A percentile compares a stretch with the other conserved stretches of the same genome.
Evolutionary conservation across 1,140 invertebrate species (phyloP).

Genomic region (Nomia melanderi): DNA sequence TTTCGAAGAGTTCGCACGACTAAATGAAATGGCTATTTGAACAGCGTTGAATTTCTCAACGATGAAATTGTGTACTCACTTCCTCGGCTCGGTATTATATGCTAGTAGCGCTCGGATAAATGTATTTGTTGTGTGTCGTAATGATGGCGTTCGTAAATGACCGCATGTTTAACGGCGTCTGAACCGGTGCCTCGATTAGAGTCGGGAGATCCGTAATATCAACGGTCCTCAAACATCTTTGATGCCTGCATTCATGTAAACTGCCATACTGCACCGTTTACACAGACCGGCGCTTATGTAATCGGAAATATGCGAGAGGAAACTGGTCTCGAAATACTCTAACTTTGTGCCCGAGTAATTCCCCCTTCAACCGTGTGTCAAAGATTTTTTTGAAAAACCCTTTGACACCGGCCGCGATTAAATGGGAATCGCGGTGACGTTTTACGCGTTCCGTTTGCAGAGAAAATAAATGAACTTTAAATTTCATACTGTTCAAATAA

Average conservation of each 20-base stretch:
- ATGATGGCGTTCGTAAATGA: conserved; percentile 17
- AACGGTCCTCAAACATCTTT: conserved; percentile 30
- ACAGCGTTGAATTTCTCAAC: neutral
- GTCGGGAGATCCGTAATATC: conserved; percentile 23
- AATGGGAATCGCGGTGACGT: neutral
- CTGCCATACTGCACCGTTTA: conserved; percentile 19
- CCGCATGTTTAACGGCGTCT: conserved; percentile 7
- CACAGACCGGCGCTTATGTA: conserved; percentile 13
- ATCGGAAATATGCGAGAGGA: conserved; percentile 8
- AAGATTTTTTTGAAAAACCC: neutral
- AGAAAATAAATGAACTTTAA: neutral
- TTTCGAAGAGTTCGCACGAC: no score
- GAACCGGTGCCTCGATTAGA: conserved; percentile 10
- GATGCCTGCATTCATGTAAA: conserved; percentile 26
- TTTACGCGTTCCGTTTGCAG: neutral
- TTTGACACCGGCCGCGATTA: neutral
- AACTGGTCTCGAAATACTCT: conserved; percentile 1
- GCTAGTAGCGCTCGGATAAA: neutral
- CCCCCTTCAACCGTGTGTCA: neutral
- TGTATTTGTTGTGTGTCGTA: conserved; percentile 9
- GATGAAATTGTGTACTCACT: neutral
- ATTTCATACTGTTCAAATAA: no score
- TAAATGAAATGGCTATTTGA: neutral
- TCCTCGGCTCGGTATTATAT: neutral
- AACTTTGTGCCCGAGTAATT: neutral